Evolutionary conservation across 2,888 invertebrate genomes (phyloP).

Genomic region (Epirrhoe alternata): DNA sequence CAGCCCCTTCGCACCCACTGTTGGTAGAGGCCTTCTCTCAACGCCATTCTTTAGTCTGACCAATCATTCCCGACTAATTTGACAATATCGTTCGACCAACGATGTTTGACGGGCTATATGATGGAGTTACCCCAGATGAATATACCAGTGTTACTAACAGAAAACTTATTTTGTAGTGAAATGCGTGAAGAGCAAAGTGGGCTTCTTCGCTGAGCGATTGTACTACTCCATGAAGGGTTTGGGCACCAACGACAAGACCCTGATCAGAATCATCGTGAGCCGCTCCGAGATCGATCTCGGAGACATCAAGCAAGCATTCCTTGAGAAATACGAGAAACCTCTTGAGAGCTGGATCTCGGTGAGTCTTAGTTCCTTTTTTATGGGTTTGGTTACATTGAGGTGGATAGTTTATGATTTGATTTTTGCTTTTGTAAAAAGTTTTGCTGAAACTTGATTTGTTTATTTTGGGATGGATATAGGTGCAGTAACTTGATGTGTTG

Average conservation of each 20-base stretch:
- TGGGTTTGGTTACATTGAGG: background rate
- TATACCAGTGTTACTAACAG: background rate
- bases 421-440: background rate
- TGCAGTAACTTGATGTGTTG: background rate
- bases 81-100: too few species aligned
- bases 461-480: background rate
- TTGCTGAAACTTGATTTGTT: slow-evolving; percentile 10
- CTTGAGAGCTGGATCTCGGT: slow-evolving; percentile 95
- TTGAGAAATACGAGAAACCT: slow-evolving; percentile 92
- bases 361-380: slow-evolving; percentile 67
- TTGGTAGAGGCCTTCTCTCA: too few species aligned
- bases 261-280: slow-evolving; percentile 96
- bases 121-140: too few species aligned
- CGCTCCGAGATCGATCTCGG: slow-evolving; percentile 96
- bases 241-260: slow-evolving; percentile 95
- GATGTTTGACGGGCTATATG: too few species aligned
- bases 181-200: slow-evolving; percentile 95
- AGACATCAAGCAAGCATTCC: slow-evolving; percentile 96
- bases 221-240: slow-evolving; percentile 96
- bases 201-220: slow-evolving; percentile 96
- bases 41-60: too few species aligned
- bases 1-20: too few species aligned
- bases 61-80: too few species aligned
- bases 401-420: background rate
- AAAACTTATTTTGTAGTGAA: slow-evolving; percentile 85